These are phyloP conservation scores for Agrotis puta DNA, from an alignment of 2,888 invertebrate genomes.

Conservation along the genomic window DNA sequence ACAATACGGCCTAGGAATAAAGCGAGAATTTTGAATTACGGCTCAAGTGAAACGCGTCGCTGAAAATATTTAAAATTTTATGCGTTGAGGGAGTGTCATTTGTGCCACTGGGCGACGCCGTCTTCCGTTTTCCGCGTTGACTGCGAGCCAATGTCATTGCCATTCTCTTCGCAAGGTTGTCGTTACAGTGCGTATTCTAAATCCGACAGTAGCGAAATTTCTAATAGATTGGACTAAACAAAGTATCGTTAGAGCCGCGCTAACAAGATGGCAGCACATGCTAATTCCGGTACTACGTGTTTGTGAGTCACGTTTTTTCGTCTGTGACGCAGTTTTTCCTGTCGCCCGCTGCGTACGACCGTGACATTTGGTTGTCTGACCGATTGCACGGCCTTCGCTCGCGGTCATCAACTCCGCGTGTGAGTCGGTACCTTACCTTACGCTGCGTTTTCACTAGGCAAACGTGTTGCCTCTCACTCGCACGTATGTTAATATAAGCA, in stretches of 20 bases:
- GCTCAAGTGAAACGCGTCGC: slow-evolving; percentile 54
- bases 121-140: slow-evolving; percentile 84
- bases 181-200: slow-evolving; percentile 68
- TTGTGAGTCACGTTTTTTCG: slow-evolving; percentile 86
- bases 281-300: slow-evolving; percentile 61
- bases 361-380: slow-evolving; percentile 90
- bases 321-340: slow-evolving; percentile 87
- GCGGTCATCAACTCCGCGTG: slow-evolving; percentile 89
- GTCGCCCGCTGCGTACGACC: slow-evolving; percentile 84
- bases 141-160: slow-evolving; percentile 86
- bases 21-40: slow-evolving; percentile 66
- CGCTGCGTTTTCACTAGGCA: slow-evolving; percentile 78
- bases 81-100: slow-evolving; percentile 57
- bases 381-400: slow-evolving; percentile 89
- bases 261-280: slow-evolving; percentile 71
- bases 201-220: slow-evolving; percentile 70
- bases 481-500: slow-evolving; percentile 67
- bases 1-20: slow-evolving; percentile 77
- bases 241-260: slow-evolving; percentile 42
- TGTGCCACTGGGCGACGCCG: slow-evolving; percentile 69
- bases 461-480: slow-evolving; percentile 70
- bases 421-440: slow-evolving; percentile 81
- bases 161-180: slow-evolving; percentile 83
- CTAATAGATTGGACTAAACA: slow-evolving; percentile 57
- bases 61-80: slow-evolving; percentile 61